Conservation (phyloP, 2,113 vertebrate species). For the Zonotrichia leucophrys region DNA sequence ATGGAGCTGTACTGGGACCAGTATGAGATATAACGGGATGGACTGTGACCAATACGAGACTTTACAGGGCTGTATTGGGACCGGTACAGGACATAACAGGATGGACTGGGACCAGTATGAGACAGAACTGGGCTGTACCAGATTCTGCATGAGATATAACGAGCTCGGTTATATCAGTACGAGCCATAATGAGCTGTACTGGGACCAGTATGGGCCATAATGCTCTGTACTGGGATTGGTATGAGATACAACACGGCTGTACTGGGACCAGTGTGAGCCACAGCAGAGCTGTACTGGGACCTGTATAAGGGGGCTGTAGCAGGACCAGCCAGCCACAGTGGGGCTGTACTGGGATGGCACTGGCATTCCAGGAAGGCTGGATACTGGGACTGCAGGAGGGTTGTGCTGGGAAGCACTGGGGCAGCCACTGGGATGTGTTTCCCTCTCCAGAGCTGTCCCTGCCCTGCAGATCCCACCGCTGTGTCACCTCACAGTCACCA, state of each 20-base stretch:
- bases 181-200: background rate
- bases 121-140: too few species aligned
- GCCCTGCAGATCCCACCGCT: accelerated
- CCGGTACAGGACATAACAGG: background rate
- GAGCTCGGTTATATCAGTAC: accelerated
- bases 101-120: background rate
- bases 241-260: background rate
- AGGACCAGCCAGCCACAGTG: background rate
- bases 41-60: too few species aligned
- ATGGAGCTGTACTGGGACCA: too few species aligned
- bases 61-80: background rate
- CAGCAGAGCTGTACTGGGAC: background rate
- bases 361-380: background rate
- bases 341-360: background rate
- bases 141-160: background rate
- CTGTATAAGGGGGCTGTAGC: background rate
- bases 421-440: accelerated
- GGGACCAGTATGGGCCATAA: background rate
- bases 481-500: background rate
- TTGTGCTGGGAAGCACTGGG: background rate
- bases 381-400: background rate
- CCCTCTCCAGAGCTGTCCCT: background rate
- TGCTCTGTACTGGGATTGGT: too few species aligned
- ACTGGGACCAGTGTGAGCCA: background rate
- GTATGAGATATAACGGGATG: too few species aligned